Evolutionary conservation across 2,113 vertebrate genomes (phyloP).

Genomic region (Aphyosemion australe): DNA sequence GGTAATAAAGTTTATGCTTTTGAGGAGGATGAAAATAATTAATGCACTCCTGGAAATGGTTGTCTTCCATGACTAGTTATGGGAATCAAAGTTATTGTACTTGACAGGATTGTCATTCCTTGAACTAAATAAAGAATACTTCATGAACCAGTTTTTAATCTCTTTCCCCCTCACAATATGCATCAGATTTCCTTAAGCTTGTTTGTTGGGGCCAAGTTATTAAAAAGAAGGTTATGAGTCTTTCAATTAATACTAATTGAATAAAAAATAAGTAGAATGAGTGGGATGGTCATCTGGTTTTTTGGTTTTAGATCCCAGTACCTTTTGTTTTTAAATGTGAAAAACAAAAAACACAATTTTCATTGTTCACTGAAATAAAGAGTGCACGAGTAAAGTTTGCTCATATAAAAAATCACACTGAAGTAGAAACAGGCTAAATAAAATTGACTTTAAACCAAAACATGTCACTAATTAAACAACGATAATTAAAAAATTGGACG

Average conservation of each 20-base stretch:
- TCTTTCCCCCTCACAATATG: background rate
- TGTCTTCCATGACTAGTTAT: slow-evolving; percentile 73
- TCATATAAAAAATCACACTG: no score
- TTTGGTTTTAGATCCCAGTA: no score
- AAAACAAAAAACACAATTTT: no score
- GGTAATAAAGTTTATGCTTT: slow-evolving; percentile 35
- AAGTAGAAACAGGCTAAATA: no score
- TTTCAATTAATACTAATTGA: background rate
- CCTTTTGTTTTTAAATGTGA: no score
- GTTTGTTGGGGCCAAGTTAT: background rate
- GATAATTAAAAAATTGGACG: no score
- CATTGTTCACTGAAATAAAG: no score
- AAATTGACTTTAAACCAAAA: no score
- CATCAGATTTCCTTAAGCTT: background rate
- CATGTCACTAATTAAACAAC: no score
- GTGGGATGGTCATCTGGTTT: no score
- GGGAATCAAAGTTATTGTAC: slow-evolving; percentile 62
- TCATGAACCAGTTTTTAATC: slow-evolving; percentile 44
- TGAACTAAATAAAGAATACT: slow-evolving; percentile 75
- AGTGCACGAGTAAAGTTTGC: no score
- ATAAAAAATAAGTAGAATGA: no score
- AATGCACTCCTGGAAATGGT: slow-evolving; percentile 50
- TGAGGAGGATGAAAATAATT: slow-evolving; percentile 15
- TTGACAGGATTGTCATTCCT: slow-evolving; percentile 70
- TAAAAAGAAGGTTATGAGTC: background rate